These are phyloP conservation scores for Heloderma charlesbogerti DNA, from an alignment of 2,113 vertebrate genomes.

Conservation along the genomic window DNA sequence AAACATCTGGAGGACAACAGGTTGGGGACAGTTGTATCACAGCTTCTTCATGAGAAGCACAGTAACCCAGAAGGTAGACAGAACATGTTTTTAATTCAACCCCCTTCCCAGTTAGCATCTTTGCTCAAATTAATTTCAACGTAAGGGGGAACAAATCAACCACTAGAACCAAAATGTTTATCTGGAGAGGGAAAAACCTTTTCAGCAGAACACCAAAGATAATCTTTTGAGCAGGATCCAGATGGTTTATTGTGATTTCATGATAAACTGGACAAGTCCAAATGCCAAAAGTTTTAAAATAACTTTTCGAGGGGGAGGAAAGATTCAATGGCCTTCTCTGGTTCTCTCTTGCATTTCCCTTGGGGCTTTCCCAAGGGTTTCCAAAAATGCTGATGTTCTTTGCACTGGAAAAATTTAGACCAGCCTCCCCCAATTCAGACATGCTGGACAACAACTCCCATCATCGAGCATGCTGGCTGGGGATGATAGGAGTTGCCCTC, in stretches of 20 bases:
- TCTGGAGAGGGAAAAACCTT: neutral
- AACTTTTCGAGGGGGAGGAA: neutral
- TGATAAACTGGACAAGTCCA: neutral
- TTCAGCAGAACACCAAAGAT: neutral
- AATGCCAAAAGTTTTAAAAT: constrained; percentile 15
- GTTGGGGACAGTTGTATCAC: no score
- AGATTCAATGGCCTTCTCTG: neutral
- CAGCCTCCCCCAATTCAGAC: neutral
- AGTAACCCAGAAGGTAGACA: neutral
- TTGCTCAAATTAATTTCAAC: neutral
- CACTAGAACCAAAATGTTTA: no score
- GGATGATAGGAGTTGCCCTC: neutral
- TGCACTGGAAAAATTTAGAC: neutral
- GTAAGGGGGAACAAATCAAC: neutral
- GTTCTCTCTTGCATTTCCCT: neutral
- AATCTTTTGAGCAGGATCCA: neutral
- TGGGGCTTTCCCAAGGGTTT: neutral
- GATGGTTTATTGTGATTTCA: neutral
- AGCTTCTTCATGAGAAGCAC: no score
- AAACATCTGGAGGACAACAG: neutral
- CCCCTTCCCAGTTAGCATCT: neutral
- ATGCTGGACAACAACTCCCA: neutral
- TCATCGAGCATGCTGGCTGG: neutral
- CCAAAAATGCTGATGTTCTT: neutral
- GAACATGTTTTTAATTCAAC: neutral